Conservation (phyloP, 2,113 vertebrate genomes). For the Gymnorhina tibicen region DNA sequence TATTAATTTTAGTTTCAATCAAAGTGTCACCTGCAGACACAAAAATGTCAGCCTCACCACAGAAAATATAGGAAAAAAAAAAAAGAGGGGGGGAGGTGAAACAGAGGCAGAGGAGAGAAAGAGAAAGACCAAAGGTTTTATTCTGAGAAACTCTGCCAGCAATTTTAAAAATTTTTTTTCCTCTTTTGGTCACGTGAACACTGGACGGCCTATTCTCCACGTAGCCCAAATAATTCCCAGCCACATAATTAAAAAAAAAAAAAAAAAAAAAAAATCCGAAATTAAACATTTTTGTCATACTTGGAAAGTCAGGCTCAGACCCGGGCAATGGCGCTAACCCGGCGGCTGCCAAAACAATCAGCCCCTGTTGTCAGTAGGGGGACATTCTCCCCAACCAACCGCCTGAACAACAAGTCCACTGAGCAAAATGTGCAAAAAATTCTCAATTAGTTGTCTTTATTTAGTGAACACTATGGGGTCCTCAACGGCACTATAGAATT, state of each 20-base stretch:
- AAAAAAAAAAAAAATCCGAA: constrained; percentile 37
- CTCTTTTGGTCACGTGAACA: neutral
- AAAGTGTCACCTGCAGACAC: constrained; percentile 86
- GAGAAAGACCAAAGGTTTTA: constrained; percentile 59
- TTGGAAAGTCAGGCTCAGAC: constrained; percentile 73
- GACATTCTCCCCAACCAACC: constrained; percentile 76
- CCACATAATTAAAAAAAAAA: constrained; percentile 58
- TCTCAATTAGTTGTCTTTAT: constrained; percentile 89
- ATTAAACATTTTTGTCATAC: constrained; percentile 87
- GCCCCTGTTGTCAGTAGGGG: constrained; percentile 75
- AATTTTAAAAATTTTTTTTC: neutral
- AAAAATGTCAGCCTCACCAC: constrained; percentile 77
- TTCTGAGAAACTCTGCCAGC: constrained; percentile 70
- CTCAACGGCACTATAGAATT: constrained; percentile 80
- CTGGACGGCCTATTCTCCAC: neutral
- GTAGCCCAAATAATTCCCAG: constrained; percentile 67
- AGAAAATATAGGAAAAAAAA: constrained; percentile 67
- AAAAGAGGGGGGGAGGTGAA: rapidly evolving
- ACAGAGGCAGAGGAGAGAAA: neutral
- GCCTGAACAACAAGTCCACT: constrained; percentile 76
- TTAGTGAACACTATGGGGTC: constrained; percentile 82
- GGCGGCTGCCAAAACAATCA: constrained; percentile 73
- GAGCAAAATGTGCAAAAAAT: constrained; percentile 85
- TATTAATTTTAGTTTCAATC: constrained; percentile 89
- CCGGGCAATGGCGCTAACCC: constrained; percentile 61